Base-by-base conservation (phyloP, 2,888 invertebrate species). In the Aphelenchoides bicaudatus region DNA sequence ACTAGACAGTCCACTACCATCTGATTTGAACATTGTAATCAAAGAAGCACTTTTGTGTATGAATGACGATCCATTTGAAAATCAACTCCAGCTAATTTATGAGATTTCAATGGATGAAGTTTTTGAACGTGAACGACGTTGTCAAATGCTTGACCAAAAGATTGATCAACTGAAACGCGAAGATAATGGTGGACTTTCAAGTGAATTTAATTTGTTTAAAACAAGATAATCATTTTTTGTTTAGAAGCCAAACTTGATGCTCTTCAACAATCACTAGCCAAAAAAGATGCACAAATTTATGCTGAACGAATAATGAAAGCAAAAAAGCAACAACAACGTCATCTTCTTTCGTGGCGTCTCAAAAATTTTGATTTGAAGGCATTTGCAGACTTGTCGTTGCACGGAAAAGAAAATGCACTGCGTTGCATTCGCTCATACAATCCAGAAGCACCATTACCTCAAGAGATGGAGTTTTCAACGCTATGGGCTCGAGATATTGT, bases 31-130 rank as follows among this genome's bases (percentile, higher is more conserved):
- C 54, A 88, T 96, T 46, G 88, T 88, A 84, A 88, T 90, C 74
- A 81, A 91, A 82, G 88, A 89, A 75, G 87, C 91, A 75, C 80
- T 88, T 1, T 86, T 98, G 70, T 92, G 94, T 82, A 87, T 98
- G 82, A 88, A 88, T 67, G 98, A 98, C 79, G 96, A 98, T 85
- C 94, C 94, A 0, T 96, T 98, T 79, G 98, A 98, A 82, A 71
- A 66, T 10, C 62, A 63, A 10, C 55, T 98, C 5, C 86, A 93
- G 0, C 92, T 94, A 73, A 96, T 94, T 80, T 94, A 91, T 80
- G 93, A 93, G 69, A 83, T 96, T 0, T 80, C 93, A 47, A 90
- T 91, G 75, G 96, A 98, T 75, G 96, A 98, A 80, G 91, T 90
- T 75, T 87, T 88, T 71, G 96, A 98, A 80, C 89, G 90, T 76